Conservation (phyloP, 2,888 invertebrate genomes). For the Drosophila macrospina region DNA sequence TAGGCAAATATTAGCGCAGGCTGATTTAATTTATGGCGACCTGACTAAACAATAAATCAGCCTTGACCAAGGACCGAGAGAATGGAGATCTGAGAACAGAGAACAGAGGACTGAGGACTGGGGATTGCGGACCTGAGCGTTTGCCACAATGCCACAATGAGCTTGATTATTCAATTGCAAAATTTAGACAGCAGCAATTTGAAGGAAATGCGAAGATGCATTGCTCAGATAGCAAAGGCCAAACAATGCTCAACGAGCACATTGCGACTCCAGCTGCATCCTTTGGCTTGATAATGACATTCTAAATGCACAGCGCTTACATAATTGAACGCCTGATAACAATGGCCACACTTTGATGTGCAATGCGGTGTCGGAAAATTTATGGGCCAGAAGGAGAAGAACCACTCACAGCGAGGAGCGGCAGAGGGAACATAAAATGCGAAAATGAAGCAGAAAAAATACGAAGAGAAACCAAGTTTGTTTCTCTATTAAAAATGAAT, state of each 20-base stretch:
- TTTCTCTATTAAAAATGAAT: constrained; percentile 78
- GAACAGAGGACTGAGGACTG: no score
- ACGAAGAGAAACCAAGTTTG: constrained; percentile 52
- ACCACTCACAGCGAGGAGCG: not conserved
- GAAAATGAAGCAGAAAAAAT: not conserved
- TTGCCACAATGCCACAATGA: constrained; percentile 63
- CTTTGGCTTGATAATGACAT: constrained; percentile 62
- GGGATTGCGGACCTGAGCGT: not conserved
- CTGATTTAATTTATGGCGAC: constrained; percentile 67
- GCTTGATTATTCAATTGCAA: constrained; percentile 77
- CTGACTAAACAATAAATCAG: constrained; percentile 71
- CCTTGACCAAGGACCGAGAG: constrained; percentile 3
- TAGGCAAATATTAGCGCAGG: constrained; percentile 71
- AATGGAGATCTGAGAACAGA: not conserved
- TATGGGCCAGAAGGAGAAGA: constrained; percentile 42
- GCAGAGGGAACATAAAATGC: constrained; percentile 6
- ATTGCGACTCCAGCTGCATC: constrained; percentile 35
- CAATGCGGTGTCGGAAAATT: constrained; percentile 40
- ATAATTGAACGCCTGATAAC: constrained; percentile 66
- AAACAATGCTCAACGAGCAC: constrained; percentile 18
- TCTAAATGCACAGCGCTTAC: constrained; percentile 67
- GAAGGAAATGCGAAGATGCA: constrained; percentile 68
- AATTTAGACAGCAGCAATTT: constrained; percentile 67
- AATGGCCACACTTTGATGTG: constrained; percentile 52
- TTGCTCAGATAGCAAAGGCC: constrained; percentile 58